Evolutionary conservation across 2,797 vertebrate genomes (phyloP), one percentile per base, ranked within the genome.

Genomic region (Microctenopoma stevenorrisi): DNA sequence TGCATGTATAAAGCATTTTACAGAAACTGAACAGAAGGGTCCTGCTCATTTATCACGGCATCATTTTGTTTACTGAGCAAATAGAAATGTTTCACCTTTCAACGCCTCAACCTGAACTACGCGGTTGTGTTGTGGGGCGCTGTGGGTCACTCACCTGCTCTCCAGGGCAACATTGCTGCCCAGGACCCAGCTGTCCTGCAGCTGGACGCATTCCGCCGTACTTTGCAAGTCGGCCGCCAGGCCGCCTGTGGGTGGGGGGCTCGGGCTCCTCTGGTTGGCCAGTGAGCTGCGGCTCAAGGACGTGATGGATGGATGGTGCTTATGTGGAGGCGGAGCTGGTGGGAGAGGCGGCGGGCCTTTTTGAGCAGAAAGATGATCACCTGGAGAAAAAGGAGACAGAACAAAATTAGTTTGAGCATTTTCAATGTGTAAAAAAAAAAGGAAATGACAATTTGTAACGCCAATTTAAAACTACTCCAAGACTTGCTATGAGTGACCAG

Each of bases 161-260:
- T 99, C 97, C 96, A 99, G 95, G 93, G 96, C 97, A 62, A 98
- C 96, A 95, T 98, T 98, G 95, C 97, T 97, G 93, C 97, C 97
- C 95, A 99, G 95, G 92, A 99, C 97, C 97, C 97, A 99, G 97
- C 97, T 99, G 96, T 98, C 97, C 95, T 99, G 98, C 96, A 99
- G 97, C 96, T 99, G 98, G 95, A 98, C 97, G 82, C 97, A 99
- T 96, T 99, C 97, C 72, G 97, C 96, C 91, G 98, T 97, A 91
- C 96, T 97, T 95, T 98, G 98, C 95, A 99, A 95, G 94, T 99
- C 97, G 92, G 96, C 95, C 94, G 96, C 96, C 95, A 97, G 94
- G 89, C 95, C 96, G 95, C 94, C 96, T 94, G 96, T 91, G 90
- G 96, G 96, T 82, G 96, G 96, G 89, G 97, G 96, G 92, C 96